Base-by-base conservation (phyloP, 2,888 invertebrate species). In the Macroteleia sp. region DNA sequence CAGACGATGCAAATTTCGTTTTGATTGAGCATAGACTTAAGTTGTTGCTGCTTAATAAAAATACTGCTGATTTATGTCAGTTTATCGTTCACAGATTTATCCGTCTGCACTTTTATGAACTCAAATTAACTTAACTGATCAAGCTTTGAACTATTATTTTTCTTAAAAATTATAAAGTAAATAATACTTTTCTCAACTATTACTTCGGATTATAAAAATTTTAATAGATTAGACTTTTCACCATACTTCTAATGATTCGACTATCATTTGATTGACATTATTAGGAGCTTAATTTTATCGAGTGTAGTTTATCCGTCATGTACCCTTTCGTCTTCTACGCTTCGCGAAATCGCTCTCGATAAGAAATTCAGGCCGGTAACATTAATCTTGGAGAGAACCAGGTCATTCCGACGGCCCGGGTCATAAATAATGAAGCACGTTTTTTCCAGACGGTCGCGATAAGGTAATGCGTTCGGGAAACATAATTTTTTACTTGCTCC, bases 341-440 rank as follows among this genome's bases (percentile, higher is more conserved):
- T 8, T 28, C 32, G 34, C 48, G 56, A 44, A 57, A 64, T 46
- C 61, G 17, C 17, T 32, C 59, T 39, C 48, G 57, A 64, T 70
- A 70, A 76, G 76, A 57, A 64, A 76, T 76, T 59, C 34, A 57
- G 69, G 62, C 20, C 76, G 50, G 28, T 12, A 44, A 22, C 64
- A 70, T 76, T 76, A 76, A 76, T 76, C 69, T 67, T 54, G 22
- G 14, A n/a, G 64, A 50, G 52, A 73, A 74, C 41, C 61, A 44
- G 67, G 75, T 69, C 62, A 62, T 56, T 56, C 14, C 56, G 48
- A 32, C 48, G 41, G 16, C n/a, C 22, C 25, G 42, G 30, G 41
- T 44, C 22, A 67, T 75, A 69, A 75, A 75, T 75, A 59, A 67
- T 75, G 59, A 66, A 36, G 67, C 54, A n/a, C 36, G 59, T 62